Base-by-base conservation (phyloP, 2,113 vertebrate genomes). In the Dromiciops gliroides region DNA sequence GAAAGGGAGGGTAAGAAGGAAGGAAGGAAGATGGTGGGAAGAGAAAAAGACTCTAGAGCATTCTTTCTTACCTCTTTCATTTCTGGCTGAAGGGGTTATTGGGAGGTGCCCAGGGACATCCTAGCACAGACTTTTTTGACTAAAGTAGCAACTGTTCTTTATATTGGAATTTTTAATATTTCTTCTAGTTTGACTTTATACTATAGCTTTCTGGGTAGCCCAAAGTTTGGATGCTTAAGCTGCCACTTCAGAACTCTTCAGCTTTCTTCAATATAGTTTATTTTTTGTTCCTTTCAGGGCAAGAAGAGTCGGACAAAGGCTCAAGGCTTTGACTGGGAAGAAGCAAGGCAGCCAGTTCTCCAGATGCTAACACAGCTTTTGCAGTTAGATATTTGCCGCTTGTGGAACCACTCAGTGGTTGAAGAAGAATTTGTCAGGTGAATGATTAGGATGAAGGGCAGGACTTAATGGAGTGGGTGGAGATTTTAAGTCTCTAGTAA, bases 381-480 rank as follows among this genome's bases (percentile, higher is more conserved):
- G 52, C 99, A 99, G 96, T 96, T 99, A 97, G 99, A 99, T 91
- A 99, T 99, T 90, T 98, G 98, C 67, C 98, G 98, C 19, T 99
- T 99, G 25, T 99, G 99, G 99, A 98, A 95, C 94, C 98, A 99
- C 93, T 99, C 99, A 0, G 37, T 98, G 50, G 99, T 99, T 48
- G 99, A 99, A 95, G 99, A 99, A 97, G 99, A 99, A 50, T 99
- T 99, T 98, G 98, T 99, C 96, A 99, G 99, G 99, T 99, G 95
- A 50, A 93, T 90, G n/a, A 48, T 91, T 52, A 90, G 23, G 28
- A 51, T 48, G 31, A 50, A 83, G 67, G 37, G 31, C 31, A 83
- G 16, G n/a, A 44, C 19, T n/a, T 44, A n/a, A 83, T 83, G 67
- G 37, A 83, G 1, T 16, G 44, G 16, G 14, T 19, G 14, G 52